phyloP scores from a whole-genome alignment of 2,888 invertebrate species.

The Tryphoninae sp. region DNA sequence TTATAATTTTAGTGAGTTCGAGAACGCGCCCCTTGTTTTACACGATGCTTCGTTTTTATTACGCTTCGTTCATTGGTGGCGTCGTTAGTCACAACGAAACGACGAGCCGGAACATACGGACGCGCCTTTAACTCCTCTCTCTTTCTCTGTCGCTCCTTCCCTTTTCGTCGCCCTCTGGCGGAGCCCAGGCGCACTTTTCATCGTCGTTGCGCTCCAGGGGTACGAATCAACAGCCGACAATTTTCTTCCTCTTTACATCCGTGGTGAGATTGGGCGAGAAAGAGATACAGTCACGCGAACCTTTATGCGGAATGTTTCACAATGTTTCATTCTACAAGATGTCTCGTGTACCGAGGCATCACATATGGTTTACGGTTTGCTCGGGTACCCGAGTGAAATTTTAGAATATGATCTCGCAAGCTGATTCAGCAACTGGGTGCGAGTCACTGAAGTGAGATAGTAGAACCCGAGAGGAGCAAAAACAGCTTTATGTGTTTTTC shows the following conservation, averaged over 20 bases:
- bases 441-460: no score
- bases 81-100: conserved; percentile 43
- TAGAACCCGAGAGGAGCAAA: no score
- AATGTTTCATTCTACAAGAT: no score
- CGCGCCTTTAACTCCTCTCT: conserved; percentile 52
- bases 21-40: conserved; percentile 12
- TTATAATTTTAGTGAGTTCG: not conserved
- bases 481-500: not conserved
- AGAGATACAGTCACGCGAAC: no score
- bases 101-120: conserved; percentile 30
- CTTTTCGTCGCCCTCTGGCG: conserved; percentile 58
- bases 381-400: no score
- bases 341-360: no score
- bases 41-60: conserved; percentile 45
- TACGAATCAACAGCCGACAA: not conserved
- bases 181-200: conserved; percentile 74
- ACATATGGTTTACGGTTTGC: no score
- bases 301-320: no score
- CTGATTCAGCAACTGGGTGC: no score
- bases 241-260: no score
- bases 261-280: no score
- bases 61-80: conserved; percentile 45
- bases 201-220: conserved; percentile 72
- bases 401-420: no score
- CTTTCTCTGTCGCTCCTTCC: conserved; percentile 62